Evolutionary conservation across 2,113 vertebrate species (phyloP).

Genomic region (Lichenostomus cassidix): DNA sequence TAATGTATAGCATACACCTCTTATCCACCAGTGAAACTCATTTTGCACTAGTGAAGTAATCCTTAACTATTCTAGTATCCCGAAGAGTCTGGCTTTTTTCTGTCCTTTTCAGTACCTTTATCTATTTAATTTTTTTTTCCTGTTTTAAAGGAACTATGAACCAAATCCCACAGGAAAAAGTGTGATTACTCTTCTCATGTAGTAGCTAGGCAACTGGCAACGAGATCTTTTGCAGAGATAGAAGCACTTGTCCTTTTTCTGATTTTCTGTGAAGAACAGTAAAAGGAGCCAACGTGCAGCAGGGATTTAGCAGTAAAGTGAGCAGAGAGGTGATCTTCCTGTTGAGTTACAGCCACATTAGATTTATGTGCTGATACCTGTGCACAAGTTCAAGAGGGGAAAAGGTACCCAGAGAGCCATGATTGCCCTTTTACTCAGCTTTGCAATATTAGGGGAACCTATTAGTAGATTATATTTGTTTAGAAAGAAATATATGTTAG

Average conservation of each 20-base stretch:
- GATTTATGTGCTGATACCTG: neutral
- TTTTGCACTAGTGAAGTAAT: neutral
- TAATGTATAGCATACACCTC: neutral
- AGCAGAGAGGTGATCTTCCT: neutral
- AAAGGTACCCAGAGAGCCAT: neutral
- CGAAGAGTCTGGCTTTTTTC: neutral
- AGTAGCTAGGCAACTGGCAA: constrained; percentile 36
- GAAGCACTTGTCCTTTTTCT: neutral
- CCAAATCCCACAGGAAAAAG: neutral
- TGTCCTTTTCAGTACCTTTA: neutral
- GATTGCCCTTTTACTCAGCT: neutral
- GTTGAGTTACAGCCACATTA: neutral
- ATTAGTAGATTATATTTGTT: neutral
- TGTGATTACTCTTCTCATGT: neutral
- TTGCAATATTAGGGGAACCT: neutral
- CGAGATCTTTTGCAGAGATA: neutral
- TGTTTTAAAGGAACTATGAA: neutral
- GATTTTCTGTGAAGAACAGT: neutral
- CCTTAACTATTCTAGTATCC: neutral
- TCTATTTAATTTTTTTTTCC: neutral
- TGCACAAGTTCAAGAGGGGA: neutral
- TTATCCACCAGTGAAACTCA: neutral
- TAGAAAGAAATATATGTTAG: neutral
- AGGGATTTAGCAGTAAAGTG: neutral
- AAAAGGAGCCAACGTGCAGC: neutral